Conservation (phyloP, 1,140 invertebrate species). For the Battus philenor region DNA sequence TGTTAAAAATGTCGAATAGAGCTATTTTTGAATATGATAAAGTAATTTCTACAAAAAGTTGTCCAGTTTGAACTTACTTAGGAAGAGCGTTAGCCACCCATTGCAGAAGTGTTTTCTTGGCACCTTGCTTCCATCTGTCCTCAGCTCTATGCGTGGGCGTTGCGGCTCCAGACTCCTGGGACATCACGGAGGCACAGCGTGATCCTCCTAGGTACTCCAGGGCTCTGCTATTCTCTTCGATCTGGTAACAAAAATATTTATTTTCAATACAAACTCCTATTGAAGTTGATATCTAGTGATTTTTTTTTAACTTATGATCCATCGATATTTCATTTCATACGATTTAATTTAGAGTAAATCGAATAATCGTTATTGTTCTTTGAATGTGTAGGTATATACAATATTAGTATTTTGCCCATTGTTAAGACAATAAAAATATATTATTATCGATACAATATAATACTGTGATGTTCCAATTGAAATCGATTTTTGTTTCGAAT, state of each 20-base stretch:
- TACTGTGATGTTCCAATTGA: no score
- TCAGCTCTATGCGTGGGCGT: slow-evolving; percentile 82
- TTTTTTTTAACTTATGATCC: not conserved
- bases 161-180: slow-evolving; percentile 82
- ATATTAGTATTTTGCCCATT: no score
- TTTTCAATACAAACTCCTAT: not conserved
- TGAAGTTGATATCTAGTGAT: not conserved
- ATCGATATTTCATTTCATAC: no score
- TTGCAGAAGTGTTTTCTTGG: slow-evolving; percentile 92
- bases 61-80: slow-evolving; percentile 85
- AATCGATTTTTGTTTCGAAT: no score
- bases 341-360: no score
- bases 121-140: slow-evolving; percentile 88
- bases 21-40: no score
- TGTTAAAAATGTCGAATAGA: no score
- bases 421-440: no score
- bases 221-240: slow-evolving; percentile 95
- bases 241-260: slow-evolving; percentile 78
- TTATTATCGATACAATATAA: no score
- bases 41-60: no score
- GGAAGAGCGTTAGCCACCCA: slow-evolving; percentile 96
- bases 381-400: no score
- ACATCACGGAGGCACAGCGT: slow-evolving; percentile 86
- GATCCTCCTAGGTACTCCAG: slow-evolving; percentile 90
- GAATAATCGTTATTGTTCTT: no score